Base-by-base conservation (phyloP, 2,113 vertebrate species). In the Mirza zaza region DNA sequence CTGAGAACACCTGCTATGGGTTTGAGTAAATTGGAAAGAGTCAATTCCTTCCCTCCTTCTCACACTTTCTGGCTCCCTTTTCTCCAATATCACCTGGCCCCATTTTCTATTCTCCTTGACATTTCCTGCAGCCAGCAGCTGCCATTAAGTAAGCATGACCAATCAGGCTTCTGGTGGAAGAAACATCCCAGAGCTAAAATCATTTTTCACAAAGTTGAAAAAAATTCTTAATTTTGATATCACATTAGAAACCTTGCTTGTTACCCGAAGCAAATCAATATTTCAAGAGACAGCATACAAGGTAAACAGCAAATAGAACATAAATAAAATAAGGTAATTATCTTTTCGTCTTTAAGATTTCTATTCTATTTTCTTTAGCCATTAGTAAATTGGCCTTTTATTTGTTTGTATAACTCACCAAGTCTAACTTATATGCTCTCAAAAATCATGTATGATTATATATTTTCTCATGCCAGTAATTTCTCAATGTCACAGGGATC, bases 61-160 rank as follows among this genome's bases (percentile, higher is more conserved):
- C 80, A 83, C 20, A 42, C 11, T 84, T 10, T 82, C n/a, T 9
- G 21, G 10, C 13, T 90, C 32, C 23, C 65, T 95, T 7, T 73
- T 86, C 34, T 95, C 77, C 57, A 95, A 73, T 1, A 91, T 79
- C 71, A 93, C 23, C 48, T 1, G 18, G 4, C 23, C 27, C 4
- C 25, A 36, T 91, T 91, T 93, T 94, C 67, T 89, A 63, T 50
- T 77, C 27, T 92, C 34, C 68, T 80, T 90, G 70, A 93, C 63
- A 92, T 67, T 87, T 89, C n/a, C 63, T 89, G 11, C 52, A 94
- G n/a, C 61, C 57, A 93, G 29, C 61, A 97, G 67, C 79, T 96
- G 65, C n/a, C 29, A 84, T 88, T 96, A 88, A 94, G 39, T 87
- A 79, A 75, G 71, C 61, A 50, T 91, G 70, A 88, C 57, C 52